Conservation (phyloP, 2,113 vertebrate species). For the Solea senegalensis region DNA sequence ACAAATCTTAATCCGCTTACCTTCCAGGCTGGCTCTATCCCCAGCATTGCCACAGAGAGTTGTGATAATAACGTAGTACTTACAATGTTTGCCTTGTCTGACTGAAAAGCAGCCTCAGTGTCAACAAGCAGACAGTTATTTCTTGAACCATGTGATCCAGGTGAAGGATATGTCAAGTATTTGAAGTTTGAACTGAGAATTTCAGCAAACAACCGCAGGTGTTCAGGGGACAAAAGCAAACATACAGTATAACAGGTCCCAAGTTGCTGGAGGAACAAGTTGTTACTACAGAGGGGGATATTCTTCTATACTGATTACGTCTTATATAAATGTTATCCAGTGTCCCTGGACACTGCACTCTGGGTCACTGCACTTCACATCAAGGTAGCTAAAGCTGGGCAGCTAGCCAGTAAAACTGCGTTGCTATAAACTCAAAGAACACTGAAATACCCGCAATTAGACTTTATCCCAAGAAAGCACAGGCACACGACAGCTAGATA, state of each 20-base stretch:
- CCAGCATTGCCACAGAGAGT: slow-evolving; percentile 49
- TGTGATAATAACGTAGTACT: slow-evolving; percentile 48
- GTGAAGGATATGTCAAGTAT: not conserved
- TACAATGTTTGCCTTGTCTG: slow-evolving; percentile 20
- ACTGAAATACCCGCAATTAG: not conserved
- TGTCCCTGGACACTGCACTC: rapidly evolving
- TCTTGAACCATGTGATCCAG: slow-evolving; percentile 23
- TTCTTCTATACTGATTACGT: not conserved
- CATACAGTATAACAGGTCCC: not conserved
- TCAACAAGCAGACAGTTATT: slow-evolving; percentile 10
- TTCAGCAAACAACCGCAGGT: no score
- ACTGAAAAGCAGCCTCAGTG: slow-evolving; percentile 25
- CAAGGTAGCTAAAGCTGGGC: not conserved
- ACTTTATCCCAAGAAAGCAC: not conserved
- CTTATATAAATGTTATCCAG: not conserved
- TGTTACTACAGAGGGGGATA: not conserved
- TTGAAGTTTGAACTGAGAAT: no score
- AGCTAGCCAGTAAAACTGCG: slow-evolving; percentile 19
- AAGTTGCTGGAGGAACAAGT: slow-evolving; percentile 11
- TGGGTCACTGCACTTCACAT: slow-evolving; percentile 9
- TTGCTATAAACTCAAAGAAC: slow-evolving; percentile 32
- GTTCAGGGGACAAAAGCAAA: not conserved
- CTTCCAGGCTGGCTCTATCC: slow-evolving; percentile 48
- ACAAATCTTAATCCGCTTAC: slow-evolving; percentile 74
- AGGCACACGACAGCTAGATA: not conserved